Base-by-base conservation (phyloP, 2,888 invertebrate genomes). In the Romanomermis culicivorax region DNA sequence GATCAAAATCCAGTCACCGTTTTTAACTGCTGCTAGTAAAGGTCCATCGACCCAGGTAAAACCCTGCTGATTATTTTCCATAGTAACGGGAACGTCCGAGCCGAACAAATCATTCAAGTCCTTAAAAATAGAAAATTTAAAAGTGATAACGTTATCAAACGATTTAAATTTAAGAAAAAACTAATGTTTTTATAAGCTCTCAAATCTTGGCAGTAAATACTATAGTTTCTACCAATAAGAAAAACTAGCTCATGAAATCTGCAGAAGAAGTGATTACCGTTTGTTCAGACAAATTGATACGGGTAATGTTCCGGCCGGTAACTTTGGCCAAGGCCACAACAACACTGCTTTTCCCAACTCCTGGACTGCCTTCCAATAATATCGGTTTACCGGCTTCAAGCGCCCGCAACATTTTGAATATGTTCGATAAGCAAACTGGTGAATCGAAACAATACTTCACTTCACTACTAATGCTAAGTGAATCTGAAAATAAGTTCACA, bases 21-120 rank as follows among this genome's bases (percentile, higher is more conserved):
- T 78, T 72, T 86, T 86, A 25, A 99, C 75, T 0, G 97, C 97
- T 56, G 80, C 81, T 43, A 99, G 73, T 58, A 99, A 78, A 0
- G 93, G 93, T 0, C 99, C 97, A 73, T 97, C 93, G 64, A 84
- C 79, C 85, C 97, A 99, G 1, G 80, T 79, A 74, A 99, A 99
- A 0, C 91, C 91, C 20, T 80, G 79, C 51, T 74, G 72, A 2
- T 80, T 83, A n/a, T 68, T 66, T 1, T 65, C 68, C 55, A 85
- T 85, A 73, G 91, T 88, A 0, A 86, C 79, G 0, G 99, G 97
- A 50, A 99, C 74, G 74, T 99, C 97, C 2, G 91, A 85, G 26
- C 97, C 99, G 71, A 99, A 99, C 47, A 99, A 75, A 74, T 99
- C 99, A 14, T 86, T 84, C 53, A 97, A 80, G 71, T 99, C 97